A percentile compares a stretch with the other conserved stretches of the same genome.
Evolutionary conservation across 2,797 vertebrate species (phyloP).

Genomic region (Periparus ater): DNA sequence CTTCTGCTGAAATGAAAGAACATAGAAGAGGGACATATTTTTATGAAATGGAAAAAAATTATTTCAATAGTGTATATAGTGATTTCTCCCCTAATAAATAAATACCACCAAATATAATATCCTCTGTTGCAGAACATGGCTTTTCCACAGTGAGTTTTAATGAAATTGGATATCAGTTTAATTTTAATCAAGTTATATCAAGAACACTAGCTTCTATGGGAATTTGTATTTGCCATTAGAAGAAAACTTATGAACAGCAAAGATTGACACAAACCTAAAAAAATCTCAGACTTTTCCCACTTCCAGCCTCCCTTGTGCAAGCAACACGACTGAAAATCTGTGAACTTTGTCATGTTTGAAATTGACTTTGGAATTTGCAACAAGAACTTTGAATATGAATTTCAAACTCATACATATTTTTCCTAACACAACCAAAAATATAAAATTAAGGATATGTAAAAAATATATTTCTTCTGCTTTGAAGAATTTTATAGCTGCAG

Average conservation of each 20-base stretch:
- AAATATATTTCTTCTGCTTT: neutral
- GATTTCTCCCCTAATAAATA: slow-evolving; percentile 1
- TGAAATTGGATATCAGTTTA: slow-evolving; percentile 26
- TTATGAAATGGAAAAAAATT: neutral
- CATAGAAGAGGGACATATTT: neutral
- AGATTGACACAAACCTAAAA: neutral
- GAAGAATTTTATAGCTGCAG: neutral
- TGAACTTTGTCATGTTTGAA: neutral
- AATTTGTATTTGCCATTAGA: neutral
- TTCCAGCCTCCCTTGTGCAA: neutral
- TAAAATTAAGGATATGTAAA: neutral
- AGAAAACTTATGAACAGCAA: neutral
- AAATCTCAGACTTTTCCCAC: neutral
- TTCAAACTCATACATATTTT: neutral
- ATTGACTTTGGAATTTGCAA: neutral
- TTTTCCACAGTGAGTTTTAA: neutral
- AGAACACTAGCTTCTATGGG: neutral
- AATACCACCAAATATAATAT: neutral
- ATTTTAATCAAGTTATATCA: neutral
- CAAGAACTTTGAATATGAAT: neutral
- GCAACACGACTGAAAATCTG: neutral
- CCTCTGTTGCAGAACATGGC: neutral
- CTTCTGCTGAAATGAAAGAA: neutral
- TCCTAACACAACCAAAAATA: neutral
- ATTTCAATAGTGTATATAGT: neutral